These are phyloP conservation scores for Alcedo quadribrachys DNA, from an alignment of 2,797 vertebrate species.

Conservation along the genomic window DNA sequence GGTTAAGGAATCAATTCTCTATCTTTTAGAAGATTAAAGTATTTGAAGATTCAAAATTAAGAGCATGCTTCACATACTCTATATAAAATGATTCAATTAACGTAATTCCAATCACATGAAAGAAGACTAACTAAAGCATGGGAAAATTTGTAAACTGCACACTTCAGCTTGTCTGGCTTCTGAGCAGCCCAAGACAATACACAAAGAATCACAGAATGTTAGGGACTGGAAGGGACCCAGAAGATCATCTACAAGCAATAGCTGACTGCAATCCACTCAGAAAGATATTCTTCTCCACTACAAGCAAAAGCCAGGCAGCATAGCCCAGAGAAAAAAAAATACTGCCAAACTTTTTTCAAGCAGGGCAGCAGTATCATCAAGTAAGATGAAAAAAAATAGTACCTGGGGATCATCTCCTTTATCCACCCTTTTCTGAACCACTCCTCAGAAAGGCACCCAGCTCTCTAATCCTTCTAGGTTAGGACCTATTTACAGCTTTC, in stretches of 20 bases:
- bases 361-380: neutral
- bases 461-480: neutral
- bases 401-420: neutral
- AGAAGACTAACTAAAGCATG: neutral
- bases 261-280: neutral
- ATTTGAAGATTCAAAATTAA: neutral
- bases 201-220: no score
- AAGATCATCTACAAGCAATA: neutral
- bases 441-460: neutral
- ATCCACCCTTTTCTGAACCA: neutral
- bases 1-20: neutral
- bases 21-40: neutral
- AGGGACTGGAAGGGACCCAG: no score
- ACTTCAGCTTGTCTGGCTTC: neutral
- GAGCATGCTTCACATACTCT: neutral
- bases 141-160: neutral
- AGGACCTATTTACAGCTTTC: neutral
- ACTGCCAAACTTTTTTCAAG: neutral
- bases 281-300: neutral
- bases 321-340: neutral
- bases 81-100: neutral
- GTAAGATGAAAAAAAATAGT: neutral
- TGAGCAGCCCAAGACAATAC: neutral
- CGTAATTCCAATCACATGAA: neutral
- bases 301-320: neutral